phyloP scores from a whole-genome alignment of 2,888 invertebrate genomes.

The Abscondita cerata region DNA sequence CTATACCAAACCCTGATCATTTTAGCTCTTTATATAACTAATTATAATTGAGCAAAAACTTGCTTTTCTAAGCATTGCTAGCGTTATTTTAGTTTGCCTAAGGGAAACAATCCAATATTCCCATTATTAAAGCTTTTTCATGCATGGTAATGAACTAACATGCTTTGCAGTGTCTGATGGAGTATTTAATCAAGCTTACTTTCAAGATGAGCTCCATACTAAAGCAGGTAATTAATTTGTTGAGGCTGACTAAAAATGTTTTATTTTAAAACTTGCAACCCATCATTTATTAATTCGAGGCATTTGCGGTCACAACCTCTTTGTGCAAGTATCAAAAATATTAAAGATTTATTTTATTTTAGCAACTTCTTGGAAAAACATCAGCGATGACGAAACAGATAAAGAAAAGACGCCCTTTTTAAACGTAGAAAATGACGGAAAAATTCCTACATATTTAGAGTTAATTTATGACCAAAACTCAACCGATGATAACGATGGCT shows the following conservation, averaged over 20 bases:
- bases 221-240: constrained; percentile 56
- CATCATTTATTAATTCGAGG: too few relatives aligned
- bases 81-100: background rate
- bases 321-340: too few relatives aligned
- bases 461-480: constrained; percentile 41
- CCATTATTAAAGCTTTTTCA: background rate
- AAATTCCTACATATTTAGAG: constrained; percentile 45
- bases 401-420: constrained; percentile 30
- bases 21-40: background rate
- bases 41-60: background rate
- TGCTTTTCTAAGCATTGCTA: background rate
- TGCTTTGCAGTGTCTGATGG: constrained; percentile 65
- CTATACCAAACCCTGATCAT: background rate
- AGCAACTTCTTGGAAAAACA: constrained; percentile 25
- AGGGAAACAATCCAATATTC: too few relatives aligned
- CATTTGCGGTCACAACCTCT: too few relatives aligned
- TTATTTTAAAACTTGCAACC: too few relatives aligned
- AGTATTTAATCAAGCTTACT: constrained; percentile 80
- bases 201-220: constrained; percentile 77
- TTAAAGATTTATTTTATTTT: too few relatives aligned
- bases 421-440: constrained; percentile 15
- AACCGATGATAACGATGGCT: constrained; percentile 43
- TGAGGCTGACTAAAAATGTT: too few relatives aligned
- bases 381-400: constrained; percentile 27
- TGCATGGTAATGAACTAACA: constrained; percentile 15